phyloP scores from a whole-genome alignment of 53 echinoderm and acorn worm genomes.

The Apostichopus leukothele region DNA sequence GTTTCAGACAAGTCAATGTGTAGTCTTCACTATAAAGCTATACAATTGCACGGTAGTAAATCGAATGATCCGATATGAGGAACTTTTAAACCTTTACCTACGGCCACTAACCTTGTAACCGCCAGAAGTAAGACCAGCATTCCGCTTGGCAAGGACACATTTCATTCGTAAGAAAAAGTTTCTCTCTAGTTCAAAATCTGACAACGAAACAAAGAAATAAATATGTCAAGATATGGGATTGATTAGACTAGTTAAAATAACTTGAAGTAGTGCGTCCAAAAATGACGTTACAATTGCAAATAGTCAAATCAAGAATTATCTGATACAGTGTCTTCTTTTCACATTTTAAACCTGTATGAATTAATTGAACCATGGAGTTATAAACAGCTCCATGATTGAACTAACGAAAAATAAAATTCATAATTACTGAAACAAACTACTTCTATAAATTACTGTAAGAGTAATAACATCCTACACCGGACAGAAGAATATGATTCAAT shows the following conservation, averaged over 20 bases:
- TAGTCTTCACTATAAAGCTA: neutral
- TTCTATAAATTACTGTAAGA: no score
- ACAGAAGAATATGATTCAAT: no score
- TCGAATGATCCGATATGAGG: neutral
- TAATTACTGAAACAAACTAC: no score
- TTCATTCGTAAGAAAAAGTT: constrained; percentile 98
- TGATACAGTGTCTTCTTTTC: neutral
- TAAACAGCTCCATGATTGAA: no score
- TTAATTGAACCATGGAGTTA: no score
- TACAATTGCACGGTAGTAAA: neutral
- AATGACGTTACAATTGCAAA: no score
- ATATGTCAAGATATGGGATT: neutral
- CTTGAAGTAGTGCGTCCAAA: neutral
- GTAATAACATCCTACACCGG: no score
- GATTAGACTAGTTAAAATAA: neutral
- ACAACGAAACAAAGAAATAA: neutral
- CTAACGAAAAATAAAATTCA: no score
- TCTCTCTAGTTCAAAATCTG: constrained; percentile 96
- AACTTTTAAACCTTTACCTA: neutral
- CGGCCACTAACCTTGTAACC: constrained; percentile 80
- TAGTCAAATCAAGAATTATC: neutral
- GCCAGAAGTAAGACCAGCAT: constrained; percentile 93
- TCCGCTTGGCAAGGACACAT: constrained; percentile 95
- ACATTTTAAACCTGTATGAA: no score
- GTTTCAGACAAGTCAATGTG: neutral